Percentiles rank a stretch among this genome's conserved stretches.
Conservation (phyloP, 2,797 vertebrate species). For the Chaunax sp. region DNA sequence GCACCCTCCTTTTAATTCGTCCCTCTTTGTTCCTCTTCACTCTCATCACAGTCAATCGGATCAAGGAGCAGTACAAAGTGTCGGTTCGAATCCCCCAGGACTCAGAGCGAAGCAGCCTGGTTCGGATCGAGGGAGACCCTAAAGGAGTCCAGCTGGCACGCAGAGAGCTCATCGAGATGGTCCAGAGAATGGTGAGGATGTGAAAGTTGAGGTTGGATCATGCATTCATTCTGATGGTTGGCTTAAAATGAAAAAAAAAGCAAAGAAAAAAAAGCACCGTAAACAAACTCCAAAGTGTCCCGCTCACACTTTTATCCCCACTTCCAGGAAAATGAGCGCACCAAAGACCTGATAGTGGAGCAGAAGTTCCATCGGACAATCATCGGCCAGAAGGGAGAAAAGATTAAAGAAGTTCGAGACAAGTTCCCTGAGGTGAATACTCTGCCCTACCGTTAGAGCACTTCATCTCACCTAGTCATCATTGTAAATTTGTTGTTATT, state of each 20-base stretch:
- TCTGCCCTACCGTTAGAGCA: neutral
- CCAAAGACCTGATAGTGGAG: conserved; percentile 87
- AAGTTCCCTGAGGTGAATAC: conserved; percentile 86
- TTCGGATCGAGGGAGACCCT: conserved; percentile 87
- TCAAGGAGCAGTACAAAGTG: conserved; percentile 89
- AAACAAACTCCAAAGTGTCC: neutral
- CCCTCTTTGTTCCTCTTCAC: too few species aligned
- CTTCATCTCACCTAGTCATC: neutral
- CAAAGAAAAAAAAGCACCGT: too few species aligned
- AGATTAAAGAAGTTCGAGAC: conserved; percentile 87
- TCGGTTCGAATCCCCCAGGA: conserved; percentile 87
- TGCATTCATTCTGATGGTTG: too few species aligned
- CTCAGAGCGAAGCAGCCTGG: conserved; percentile 83
- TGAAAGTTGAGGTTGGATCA: neutral
- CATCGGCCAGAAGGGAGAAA: conserved; percentile 87
- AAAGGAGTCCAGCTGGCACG: conserved; percentile 86
- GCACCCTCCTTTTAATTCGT: too few species aligned
- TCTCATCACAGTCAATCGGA: conserved; percentile 83
- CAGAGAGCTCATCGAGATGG: conserved; percentile 86
- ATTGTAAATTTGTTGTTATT: neutral
- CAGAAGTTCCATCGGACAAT: conserved; percentile 87
- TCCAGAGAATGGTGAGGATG: conserved; percentile 85
- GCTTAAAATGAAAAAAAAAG: too few species aligned
- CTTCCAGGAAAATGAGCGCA: conserved; percentile 85
- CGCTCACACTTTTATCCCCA: neutral